Evolutionary conservation across 2,797 vertebrate genomes (phyloP), one percentile per base, ranked within the genome.

Genomic region (Lagorchestes hirsutus): DNA sequence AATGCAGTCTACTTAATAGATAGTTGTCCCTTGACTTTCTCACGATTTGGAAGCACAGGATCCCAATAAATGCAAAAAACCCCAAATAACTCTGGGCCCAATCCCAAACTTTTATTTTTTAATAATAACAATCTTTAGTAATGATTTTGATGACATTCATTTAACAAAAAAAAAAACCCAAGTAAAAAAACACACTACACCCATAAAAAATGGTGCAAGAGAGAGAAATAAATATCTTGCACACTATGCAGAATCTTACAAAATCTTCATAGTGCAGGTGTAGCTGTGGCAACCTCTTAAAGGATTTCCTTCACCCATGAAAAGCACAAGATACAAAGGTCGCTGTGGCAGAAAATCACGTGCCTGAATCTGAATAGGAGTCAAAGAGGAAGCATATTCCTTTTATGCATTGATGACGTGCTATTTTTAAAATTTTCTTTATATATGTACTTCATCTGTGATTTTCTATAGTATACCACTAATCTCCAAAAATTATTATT

Each of bases 1-100:
- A 97, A 93, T 96, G 29, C 14, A 93, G 4, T 52, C 2, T 31
- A 56, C 92, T 93, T 55, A 12, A 55, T 55, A 95, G 5, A 10
- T 58, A 82, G 31, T 82, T 55, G 27, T 54, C 11, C n/a, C n/a
- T n/a, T 40, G 34, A 40, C 67, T 40, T 74, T 40, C n/a, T 74
- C 34, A n/a, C 3, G 1, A 5, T 14, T 67, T 34, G n/a, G 62
- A 3, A 34, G 34, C 31, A 67, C 16, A 74, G 67, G 67, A 40
- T 18, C 16, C 5, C 14, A 0, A 74, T 67, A 16, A 74, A 74
- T n/a, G 16, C 22, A 5, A 18, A 46, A 46, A 46, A 46, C 46
- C 46, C 46, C 46, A 46, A 46, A 46, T 46, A 46, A 40, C 34
- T 40, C 1, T 67, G 34, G 62, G 14, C 31, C 62, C 13, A n/a